Percentiles rank a stretch among this genome's conserved stretches.
Evolutionary conservation across 2,113 vertebrate genomes (phyloP).

Genomic region (Montifringilla adamsi): DNA sequence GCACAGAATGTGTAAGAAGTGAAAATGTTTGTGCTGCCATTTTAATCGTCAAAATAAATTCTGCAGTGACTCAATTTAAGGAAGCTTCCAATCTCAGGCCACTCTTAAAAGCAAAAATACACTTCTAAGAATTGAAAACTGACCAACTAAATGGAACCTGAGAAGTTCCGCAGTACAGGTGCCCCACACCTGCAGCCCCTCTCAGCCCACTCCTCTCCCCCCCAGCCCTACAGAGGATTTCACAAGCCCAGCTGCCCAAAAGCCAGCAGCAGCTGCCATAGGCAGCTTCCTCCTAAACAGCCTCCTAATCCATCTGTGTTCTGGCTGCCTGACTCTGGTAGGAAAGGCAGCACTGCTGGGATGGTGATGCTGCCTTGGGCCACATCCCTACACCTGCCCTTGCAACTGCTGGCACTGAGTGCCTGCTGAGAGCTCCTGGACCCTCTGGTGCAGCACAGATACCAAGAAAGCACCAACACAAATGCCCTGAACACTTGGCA

Average conservation of each 20-base stretch:
- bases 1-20: neutral
- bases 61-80: neutral
- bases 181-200: neutral
- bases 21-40: neutral
- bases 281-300: neutral
- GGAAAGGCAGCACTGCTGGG: neutral
- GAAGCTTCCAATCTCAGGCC: neutral
- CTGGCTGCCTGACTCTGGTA: neutral
- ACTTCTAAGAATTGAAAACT: neutral
- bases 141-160: neutral
- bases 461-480: neutral
- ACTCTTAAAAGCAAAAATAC: neutral
- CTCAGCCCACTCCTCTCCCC: neutral
- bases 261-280: neutral
- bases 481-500: neutral
- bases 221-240: neutral
- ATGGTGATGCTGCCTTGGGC: neutral
- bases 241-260: neutral
- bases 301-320: neutral
- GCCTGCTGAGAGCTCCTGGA: neutral
- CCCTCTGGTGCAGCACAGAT: neutral
- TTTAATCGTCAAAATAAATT: slow-evolving; percentile 16
- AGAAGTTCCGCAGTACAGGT: neutral
- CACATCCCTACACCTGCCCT: neutral
- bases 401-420: neutral